Evolutionary conservation across 2,888 invertebrate genomes (phyloP), one percentile per base, ranked within the genome.

Genomic region (Smittia sp.): DNA sequence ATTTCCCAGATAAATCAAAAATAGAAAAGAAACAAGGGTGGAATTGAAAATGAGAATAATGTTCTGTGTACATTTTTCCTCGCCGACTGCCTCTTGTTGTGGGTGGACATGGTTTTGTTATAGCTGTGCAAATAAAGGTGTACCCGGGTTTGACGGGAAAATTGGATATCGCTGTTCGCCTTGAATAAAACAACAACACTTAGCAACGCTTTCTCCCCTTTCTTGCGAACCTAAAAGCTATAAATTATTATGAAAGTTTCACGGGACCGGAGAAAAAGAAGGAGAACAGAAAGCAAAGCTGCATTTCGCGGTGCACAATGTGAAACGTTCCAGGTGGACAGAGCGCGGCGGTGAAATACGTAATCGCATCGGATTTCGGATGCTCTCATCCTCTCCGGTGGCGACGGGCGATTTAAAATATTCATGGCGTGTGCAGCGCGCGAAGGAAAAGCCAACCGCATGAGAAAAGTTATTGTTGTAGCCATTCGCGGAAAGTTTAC

Each of bases 201-300:
- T 46, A 46, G n/a, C 46, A 46, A 15, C 46, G 11, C n/a, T 46
- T 46, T 38, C n/a, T 46, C 46, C 46, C 15, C 11, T 46, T n/a
- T n/a, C 46, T 3, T 46, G 2, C 2, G n/a, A 46, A 46, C 11
- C 2, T 7, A 46, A 46, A 11, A 46, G 46, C 46, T n/a, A 46
- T 46, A 46, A 46, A 46, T 46, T 46, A 46, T 46, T n/a, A 46
- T 46, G 46, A 7, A 46, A 46, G 46, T 46, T 46, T n/a, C 46
- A 46, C 46, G 46, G 15, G 46, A 46, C 46, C 11, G 46, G 46
- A n/a, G n/a, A 46, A 46, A 15, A 15, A 2, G 46, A 46, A 46
- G 15, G 46, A n/a, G 15, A 46, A 46, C 2, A 2, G 3, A 46
- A 46, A 46, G n/a, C 15, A 46, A n/a, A 6, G 38, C 11, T 38